phyloP scores from a whole-genome alignment of 2,113 vertebrate genomes.

The Melanocharis versteri region DNA sequence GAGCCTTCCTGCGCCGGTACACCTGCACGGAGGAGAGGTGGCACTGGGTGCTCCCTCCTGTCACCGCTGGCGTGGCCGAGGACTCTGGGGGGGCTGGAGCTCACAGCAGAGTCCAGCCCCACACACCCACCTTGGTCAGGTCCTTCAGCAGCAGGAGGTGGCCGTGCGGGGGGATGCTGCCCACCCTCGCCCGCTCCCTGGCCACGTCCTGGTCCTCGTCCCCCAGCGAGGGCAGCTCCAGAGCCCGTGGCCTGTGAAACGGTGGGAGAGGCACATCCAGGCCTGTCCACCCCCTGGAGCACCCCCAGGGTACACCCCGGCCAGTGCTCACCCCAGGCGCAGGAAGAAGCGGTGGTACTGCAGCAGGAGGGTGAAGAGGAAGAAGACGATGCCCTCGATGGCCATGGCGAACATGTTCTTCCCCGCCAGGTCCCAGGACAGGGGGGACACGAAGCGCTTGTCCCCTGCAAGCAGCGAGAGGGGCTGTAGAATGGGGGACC shows the following conservation, averaged over 20 bases:
- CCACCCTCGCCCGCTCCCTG: constrained; percentile 79
- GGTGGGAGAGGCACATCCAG: not conserved
- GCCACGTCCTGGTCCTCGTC: constrained; percentile 89
- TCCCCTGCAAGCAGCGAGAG: constrained; percentile 74
- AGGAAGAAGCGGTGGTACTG: constrained; percentile 83
- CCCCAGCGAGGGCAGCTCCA: constrained; percentile 65
- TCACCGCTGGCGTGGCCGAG: accelerated
- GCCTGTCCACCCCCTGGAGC: not conserved
- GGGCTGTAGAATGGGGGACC: not conserved
- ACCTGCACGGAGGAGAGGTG: constrained; percentile 63
- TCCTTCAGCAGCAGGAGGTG: constrained; percentile 85
- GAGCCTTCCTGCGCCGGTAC: constrained; percentile 81
- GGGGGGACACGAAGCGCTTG: constrained; percentile 81
- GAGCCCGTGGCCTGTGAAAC: not conserved
- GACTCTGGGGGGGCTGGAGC: accelerated
- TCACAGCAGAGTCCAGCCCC: accelerated
- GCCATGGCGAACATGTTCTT: constrained; percentile 93
- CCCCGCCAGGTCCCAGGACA: constrained; percentile 89
- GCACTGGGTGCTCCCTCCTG: not conserved
- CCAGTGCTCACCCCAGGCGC: constrained; percentile 70
- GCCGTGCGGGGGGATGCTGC: constrained; percentile 63
- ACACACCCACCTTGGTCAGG: constrained; percentile 85
- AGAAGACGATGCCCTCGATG: constrained; percentile 85
- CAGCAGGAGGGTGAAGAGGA: constrained; percentile 86
- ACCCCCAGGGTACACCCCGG: accelerated